These are phyloP conservation scores for Montipora efflorescens DNA, from an alignment of 64 coral and sea anemone genomes.

Conservation along the genomic window DNA sequence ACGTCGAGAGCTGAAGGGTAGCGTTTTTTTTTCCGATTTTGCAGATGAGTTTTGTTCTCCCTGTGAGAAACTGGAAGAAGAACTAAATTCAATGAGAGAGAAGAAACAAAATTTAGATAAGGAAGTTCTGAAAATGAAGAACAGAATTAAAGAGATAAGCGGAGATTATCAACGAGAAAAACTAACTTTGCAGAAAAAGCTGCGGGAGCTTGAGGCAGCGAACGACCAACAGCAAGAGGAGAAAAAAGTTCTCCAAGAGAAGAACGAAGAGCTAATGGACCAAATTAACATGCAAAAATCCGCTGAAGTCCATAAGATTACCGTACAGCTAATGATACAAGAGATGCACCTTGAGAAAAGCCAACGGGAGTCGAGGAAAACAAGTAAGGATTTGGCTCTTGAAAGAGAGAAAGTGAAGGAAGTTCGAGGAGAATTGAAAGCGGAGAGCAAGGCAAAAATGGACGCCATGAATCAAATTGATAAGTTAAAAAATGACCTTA, in stretches of 20 bases:
- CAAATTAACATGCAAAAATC: slow-evolving; percentile 44
- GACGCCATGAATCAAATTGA: slow-evolving; percentile 38
- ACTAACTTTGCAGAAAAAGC: not conserved
- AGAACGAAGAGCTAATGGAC: slow-evolving; percentile 32
- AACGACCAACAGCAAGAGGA: not conserved
- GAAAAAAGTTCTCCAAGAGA: slow-evolving; percentile 23
- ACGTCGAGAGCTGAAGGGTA: too few species aligned
- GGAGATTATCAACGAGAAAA: slow-evolving; percentile 31
- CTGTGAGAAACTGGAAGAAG: not conserved
- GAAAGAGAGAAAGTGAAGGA: slow-evolving; percentile 72
- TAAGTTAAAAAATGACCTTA: slow-evolving; percentile 32
- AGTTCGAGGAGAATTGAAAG: slow-evolving; percentile 54
- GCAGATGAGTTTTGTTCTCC: slow-evolving; percentile 6
- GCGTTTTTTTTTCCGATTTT: too few species aligned
- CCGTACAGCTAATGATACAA: slow-evolving; percentile 45
- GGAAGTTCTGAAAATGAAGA: not conserved
- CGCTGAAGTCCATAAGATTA: slow-evolving; percentile 51
- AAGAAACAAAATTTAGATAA: not conserved
- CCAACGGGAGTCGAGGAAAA: slow-evolving; percentile 59
- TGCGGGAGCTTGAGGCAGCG: not conserved
- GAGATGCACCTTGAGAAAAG: slow-evolving; percentile 14
- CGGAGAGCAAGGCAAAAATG: slow-evolving; percentile 50
- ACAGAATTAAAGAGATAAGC: slow-evolving; percentile 1
- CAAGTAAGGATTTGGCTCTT: slow-evolving; percentile 52
- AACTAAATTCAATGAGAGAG: not conserved